Evolutionary conservation across 2,113 vertebrate species (phyloP), one percentile per base, ranked within the genome.

Genomic region (Sinocyclocheilus maitianheensis): DNA sequence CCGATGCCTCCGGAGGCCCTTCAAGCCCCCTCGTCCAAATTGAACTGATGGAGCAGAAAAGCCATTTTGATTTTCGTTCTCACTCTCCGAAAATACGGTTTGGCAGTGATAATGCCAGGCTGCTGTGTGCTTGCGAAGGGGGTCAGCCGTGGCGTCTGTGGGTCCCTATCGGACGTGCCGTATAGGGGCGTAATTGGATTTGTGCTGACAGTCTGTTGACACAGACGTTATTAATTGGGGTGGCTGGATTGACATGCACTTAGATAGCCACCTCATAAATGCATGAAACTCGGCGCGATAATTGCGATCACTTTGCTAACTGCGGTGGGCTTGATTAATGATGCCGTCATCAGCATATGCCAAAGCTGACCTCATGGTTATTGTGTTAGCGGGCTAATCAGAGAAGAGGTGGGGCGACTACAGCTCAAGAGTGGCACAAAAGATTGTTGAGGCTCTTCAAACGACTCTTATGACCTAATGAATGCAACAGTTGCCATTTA

Each of bases 21-120:
- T 86, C 87, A 84, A 87, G 79, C 89, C 79, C 84, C 77, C 72
- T 84, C 75, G 51, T 85, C 77, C 84, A 91, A 89, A 88, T 85
- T 74, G 75, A 91, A 86, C 85, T 86, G 90, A 87, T 84, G 86
- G 86, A 89, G 89, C 89, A 87, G 90, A 91, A 90, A 89, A 91
- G 90, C 87, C 89, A 87, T 85, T 89, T 88, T 85, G 86, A 90
- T 86, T 88, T 87, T 63, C 71, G 3, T 51, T 81, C 74, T 84
- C 83, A 78, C 88, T 26, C 83, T 87, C 58, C 75, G 46, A 80
- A 81, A 62, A 65, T 46, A 81, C 14, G 40, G 58, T 82, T 76
- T 55, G 46, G 34, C 48, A 20, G 24, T 40, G 51, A 77, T 72
- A 65, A 76, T 80, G 83, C 76, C 72, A 76, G 85, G 76, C 79